phyloP scores from a whole-genome alignment of 2,797 vertebrate genomes.

The Sphenodon punctatus region DNA sequence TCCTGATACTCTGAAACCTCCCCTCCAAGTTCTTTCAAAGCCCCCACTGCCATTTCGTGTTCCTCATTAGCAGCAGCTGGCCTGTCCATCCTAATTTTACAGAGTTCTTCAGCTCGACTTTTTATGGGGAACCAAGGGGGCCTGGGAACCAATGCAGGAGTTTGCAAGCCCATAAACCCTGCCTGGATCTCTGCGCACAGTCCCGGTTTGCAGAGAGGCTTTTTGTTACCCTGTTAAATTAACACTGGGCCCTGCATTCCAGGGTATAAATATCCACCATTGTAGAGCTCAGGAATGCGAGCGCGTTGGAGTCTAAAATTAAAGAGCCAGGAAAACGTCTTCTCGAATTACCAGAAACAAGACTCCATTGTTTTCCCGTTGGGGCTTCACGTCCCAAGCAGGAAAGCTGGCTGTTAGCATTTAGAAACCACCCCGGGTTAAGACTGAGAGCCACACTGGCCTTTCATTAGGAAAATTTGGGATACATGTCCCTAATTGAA shows the following conservation, averaged over 20 bases:
- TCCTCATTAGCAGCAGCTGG: background rate
- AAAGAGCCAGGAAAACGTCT: constrained; percentile 62
- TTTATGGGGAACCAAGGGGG: background rate
- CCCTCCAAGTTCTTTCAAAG: no score
- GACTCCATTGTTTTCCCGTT: constrained; percentile 70
- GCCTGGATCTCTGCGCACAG: background rate
- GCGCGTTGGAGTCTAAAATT: constrained; percentile 69
- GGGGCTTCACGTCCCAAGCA: constrained; percentile 26
- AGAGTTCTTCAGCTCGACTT: background rate
- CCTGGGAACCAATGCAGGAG: rapidly evolving
- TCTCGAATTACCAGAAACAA: constrained; percentile 77
- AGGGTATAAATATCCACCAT: constrained; percentile 74
- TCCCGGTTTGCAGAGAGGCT: background rate
- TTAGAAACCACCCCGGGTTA: constrained; percentile 29
- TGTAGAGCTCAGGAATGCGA: constrained; percentile 73
- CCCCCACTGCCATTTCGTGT: background rate
- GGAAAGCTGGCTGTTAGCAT: constrained; percentile 9
- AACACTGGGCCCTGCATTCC: constrained; percentile 65
- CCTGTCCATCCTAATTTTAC: background rate
- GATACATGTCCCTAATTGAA: rapidly evolving
- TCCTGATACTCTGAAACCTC: no score
- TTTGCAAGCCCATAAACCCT: constrained; percentile 22
- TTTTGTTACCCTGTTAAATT: constrained; percentile 46
- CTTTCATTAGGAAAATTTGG: background rate
- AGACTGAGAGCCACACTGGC: background rate